Base-by-base conservation (phyloP, 2,797 vertebrate species). In the Poecile montanus region DNA sequence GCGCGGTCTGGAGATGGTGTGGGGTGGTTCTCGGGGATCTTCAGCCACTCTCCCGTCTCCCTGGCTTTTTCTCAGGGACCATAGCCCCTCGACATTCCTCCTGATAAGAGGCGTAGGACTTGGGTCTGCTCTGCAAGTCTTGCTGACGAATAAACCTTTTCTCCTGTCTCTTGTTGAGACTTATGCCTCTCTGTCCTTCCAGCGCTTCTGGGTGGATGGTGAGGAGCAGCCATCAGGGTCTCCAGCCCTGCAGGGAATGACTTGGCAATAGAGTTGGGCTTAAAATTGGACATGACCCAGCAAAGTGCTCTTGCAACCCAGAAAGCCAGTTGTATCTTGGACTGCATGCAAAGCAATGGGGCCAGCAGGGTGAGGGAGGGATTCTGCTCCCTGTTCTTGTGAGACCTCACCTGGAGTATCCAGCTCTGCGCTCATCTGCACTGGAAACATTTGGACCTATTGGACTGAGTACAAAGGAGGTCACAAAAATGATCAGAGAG, bases 301-400 rank as follows among this genome's bases (percentile, higher is more conserved):
- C 9, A 60, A 9, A 1, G 60, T 47, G 73, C 1, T 0, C 30
- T 72, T 1, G 2, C 16, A 68, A 26, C 45, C 17, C 27, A 18
- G 45, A 68, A 54, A 11, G 16, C 32, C 13, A 13, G 0, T 3
- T 2, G 0, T 15, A 2, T 2, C 13, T 32, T 40, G 32, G 29
- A 44, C 22, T 67, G 29, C 26, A 8, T 29, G 7, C 22, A 27
- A 23, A 38, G 51, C 3, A 53, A 13, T 0, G 1, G 13, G 44
- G 2, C 3, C 71, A 36, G 30, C 50, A 60, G 40, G 36, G 3
- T 0, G 0, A 42, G 29, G 36, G 4, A 36, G 29, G 1, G 58
- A 68, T 68, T 54, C 18, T 78, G 2, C 29, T 2, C 17, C 25
- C 29, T 40, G 2, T 32, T 50, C 16, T 16, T 4, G 4, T 18